A percentile compares a stretch with the other conserved stretches of the same genome.
Conservation (phyloP, 1,140 invertebrate species). For the Scaptomyza pallida region DNA sequence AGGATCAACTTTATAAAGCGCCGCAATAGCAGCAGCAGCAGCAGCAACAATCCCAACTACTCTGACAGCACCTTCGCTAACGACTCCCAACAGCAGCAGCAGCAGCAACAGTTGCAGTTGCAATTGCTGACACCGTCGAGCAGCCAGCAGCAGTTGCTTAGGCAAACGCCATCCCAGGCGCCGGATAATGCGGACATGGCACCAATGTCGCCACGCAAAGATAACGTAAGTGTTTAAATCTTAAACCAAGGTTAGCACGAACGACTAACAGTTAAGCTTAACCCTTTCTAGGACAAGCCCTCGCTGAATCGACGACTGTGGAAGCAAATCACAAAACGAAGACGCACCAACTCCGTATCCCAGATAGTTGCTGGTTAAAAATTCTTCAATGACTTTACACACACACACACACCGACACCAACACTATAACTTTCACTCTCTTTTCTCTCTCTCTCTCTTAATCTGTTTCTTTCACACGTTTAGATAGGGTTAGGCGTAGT, state of each 20-base stretch:
- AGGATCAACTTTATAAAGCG: slow-evolving; percentile 85
- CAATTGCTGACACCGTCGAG: slow-evolving; percentile 53
- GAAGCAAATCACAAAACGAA: slow-evolving; percentile 86
- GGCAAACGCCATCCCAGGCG: slow-evolving; percentile 23
- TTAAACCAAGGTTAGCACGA: no score
- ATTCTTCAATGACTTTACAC: neutral
- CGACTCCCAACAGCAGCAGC: slow-evolving; percentile 41
- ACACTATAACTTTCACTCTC: neutral
- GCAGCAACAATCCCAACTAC: slow-evolving; percentile 74
- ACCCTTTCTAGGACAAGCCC: slow-evolving; percentile 84
- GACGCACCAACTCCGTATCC: slow-evolving; percentile 84
- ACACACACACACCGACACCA: slow-evolving; percentile 14
- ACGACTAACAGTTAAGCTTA: no score
- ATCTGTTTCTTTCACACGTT: neutral
- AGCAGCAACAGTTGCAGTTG: slow-evolving; percentile 56
- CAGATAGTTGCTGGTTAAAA: slow-evolving; percentile 78
- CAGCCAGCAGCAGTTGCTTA: slow-evolving; percentile 62
- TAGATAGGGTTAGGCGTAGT: neutral
- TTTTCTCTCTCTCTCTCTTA: slow-evolving; percentile 7
- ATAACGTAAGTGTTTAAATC: slow-evolving; percentile 85
- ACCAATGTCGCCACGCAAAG: slow-evolving; percentile 84
- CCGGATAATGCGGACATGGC: slow-evolving; percentile 70
- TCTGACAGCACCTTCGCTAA: slow-evolving; percentile 78
- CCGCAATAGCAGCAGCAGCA: slow-evolving; percentile 75
- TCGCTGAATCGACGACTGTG: slow-evolving; percentile 85